Percentiles rank a stretch among this genome's conserved stretches.
These are phyloP conservation scores for Apantesis nais DNA, from an alignment of 2,888 invertebrate genomes.

Conservation along the genomic window DNA sequence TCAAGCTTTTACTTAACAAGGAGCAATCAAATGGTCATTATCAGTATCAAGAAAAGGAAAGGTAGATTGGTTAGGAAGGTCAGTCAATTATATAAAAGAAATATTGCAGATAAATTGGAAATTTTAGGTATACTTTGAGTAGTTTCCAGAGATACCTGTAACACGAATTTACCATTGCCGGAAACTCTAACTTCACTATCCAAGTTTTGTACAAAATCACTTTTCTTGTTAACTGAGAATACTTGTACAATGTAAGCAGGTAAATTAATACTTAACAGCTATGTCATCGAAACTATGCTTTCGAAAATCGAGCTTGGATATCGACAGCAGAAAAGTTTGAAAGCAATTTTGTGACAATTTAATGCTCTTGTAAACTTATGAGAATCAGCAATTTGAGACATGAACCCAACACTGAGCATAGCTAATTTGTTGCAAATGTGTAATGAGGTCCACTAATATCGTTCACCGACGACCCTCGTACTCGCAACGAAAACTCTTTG, in stretches of 20 bases:
- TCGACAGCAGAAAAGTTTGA: constrained; percentile 79
- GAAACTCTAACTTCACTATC: not conserved
- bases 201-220: constrained; percentile 28
- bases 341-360: constrained; percentile 83
- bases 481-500: constrained; percentile 31
- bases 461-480: constrained; percentile 36
- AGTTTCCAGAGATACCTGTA: not conserved
- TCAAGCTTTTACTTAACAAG: too few relatives aligned
- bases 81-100: too few relatives aligned
- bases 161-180: too few relatives aligned
- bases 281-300: constrained; percentile 74
- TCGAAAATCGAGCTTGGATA: constrained; percentile 73
- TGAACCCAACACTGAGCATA: constrained; percentile 77
- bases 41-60: not conserved
- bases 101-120: not conserved
- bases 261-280: constrained; percentile 65
- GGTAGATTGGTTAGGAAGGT: not conserved
- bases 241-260: constrained; percentile 52
- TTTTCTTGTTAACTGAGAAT: constrained; percentile 29
- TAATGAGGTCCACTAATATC: constrained; percentile 63
- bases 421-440: constrained; percentile 79
- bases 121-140: not conserved
- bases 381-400: constrained; percentile 79
- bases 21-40: too few relatives aligned
- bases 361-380: constrained; percentile 77